These are phyloP conservation scores for Bolborhynchus lineola DNA, from an alignment of 2,113 vertebrate genomes.

Conservation along the genomic window DNA sequence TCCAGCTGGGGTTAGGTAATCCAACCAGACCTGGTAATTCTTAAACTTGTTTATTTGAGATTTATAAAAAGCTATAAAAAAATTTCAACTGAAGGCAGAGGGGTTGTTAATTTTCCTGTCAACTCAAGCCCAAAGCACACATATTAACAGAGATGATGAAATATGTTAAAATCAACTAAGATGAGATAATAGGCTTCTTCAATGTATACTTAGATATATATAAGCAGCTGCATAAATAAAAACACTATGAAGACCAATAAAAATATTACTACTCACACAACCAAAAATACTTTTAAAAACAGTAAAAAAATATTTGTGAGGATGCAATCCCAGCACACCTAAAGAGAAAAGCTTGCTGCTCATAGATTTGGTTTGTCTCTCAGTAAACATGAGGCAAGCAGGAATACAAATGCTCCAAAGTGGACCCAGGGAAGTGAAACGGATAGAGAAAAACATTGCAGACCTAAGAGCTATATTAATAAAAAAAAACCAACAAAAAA, in stretches of 20 bases:
- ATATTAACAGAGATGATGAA: not conserved
- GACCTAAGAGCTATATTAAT: not conserved
- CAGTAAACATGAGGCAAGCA: not conserved
- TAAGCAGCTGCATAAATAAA: not conserved
- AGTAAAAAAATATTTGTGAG: not conserved
- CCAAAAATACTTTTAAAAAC: not conserved
- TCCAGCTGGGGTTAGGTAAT: not conserved
- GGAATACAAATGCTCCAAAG: not conserved
- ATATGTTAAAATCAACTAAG: not conserved
- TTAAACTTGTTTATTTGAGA: not conserved
- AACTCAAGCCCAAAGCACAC: rapidly evolving
- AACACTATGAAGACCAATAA: not conserved
- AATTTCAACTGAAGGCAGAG: not conserved
- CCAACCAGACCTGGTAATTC: not conserved
- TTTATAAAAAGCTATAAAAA: not conserved
- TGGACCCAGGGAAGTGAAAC: not conserved
- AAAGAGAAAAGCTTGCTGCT: not conserved
- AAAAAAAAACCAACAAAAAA: not conserved
- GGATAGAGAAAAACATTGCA: not conserved
- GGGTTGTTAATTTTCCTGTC: not conserved
- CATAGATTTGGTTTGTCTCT: not conserved
- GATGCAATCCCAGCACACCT: not conserved
- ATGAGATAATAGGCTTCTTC: not conserved
- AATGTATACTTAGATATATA: not conserved
- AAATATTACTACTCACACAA: not conserved